Base-by-base conservation (phyloP, 1,140 invertebrate species). In the Caenorhabditis remanei region DNA sequence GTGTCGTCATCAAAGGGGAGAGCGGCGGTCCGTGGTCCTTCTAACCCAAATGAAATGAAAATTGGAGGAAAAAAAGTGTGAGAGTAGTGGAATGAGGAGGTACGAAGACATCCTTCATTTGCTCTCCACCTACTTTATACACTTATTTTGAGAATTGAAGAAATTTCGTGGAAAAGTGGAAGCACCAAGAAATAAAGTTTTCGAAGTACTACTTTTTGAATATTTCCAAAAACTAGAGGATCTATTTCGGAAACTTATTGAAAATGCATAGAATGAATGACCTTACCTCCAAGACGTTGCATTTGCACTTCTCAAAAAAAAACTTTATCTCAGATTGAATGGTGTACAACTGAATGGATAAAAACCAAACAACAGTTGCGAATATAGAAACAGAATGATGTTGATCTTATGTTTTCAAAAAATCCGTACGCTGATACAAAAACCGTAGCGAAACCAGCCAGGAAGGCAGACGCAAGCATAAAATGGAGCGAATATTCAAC, bases 11-110 rank as follows among this genome's bases (percentile, higher is more conserved):
- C 71, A 50, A 50, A 79, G 53, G 21, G 63, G 24, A 46, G 65
- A 50, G 21, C 9, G 40, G 46, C 9, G 32, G 32, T 13, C 71
- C 71, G 21, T 50, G 40, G 71, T 50, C 40, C 5, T 43, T 24
- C 41, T 24, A 19, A 79, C 71, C 32, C 71, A 79, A 79, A 79
- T 79, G 71, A 79, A 79, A 79, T 79, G 71, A 50, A 48, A 79
- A 50, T 50, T 13, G 71, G 71, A 46, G 67, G 46, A 46, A 71
- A 8, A 2, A 40, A 24, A 65, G n/a, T 19, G n/a, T 58, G 11
- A 79, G 14, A 50, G 14, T 43, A 50, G 46, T 5, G 13, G 13
- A 24, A 79, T 24, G 40, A 79, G 46, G 71, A 79, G 71, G 46
- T 53, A n/a, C 46, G n/a, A 79, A 79, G 43, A 79, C n/a, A 50